These are phyloP conservation scores for Tetragnatha versicolor DNA, from an alignment of 1,140 invertebrate species.

Conservation along the genomic window DNA sequence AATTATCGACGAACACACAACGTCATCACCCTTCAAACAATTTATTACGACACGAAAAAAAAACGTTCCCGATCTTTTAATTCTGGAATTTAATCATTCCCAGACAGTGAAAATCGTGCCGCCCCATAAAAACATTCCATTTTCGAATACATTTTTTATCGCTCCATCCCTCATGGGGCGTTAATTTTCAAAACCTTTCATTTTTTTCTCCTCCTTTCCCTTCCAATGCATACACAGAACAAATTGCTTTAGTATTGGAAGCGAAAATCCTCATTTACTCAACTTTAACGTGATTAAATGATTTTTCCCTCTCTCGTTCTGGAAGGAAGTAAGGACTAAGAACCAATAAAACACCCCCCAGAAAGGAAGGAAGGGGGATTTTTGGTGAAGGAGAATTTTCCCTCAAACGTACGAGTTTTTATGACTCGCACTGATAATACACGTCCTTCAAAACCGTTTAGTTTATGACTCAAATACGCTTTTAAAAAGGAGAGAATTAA, in stretches of 20 bases:
- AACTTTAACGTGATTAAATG: conserved; percentile 40
- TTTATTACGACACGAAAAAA: too few species aligned
- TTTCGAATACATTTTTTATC: conserved; percentile 22
- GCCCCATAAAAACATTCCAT: too few species aligned
- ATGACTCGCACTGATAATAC: conserved; percentile 23
- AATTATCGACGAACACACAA: too few species aligned
- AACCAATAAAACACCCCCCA: background rate
- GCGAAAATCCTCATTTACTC: conserved; percentile 34
- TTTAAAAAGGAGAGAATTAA: conserved; percentile 11
- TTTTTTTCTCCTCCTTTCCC: background rate
- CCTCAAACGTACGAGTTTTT: background rate
- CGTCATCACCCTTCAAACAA: too few species aligned
- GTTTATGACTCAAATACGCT: conserved; percentile 41
- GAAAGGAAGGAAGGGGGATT: background rate
- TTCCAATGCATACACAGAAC: background rate
- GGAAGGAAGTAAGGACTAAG: too few species aligned
- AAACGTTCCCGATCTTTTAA: too few species aligned
- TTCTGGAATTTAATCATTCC: too few species aligned
- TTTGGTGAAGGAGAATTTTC: conserved; percentile 18
- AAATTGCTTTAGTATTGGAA: conserved; percentile 20
- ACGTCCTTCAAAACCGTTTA: background rate
- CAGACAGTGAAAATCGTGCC: too few species aligned
- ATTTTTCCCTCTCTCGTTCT: background rate
- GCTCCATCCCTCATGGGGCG: background rate
- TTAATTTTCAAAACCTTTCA: background rate